Conservation (phyloP, 2,797 vertebrate species). For the Neosilurus hyrtlii region DNA sequence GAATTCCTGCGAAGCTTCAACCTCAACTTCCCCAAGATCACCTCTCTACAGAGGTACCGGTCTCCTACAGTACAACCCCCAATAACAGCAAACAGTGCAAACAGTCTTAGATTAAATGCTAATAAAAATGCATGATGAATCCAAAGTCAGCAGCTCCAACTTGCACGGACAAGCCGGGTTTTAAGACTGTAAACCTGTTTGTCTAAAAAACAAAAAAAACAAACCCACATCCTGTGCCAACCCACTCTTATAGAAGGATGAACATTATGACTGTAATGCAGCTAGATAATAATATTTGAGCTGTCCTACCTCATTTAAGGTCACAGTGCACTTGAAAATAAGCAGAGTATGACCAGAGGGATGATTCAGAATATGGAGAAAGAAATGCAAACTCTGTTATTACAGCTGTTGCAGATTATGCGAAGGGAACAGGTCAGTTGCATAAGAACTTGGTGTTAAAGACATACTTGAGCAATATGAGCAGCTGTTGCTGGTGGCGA, state of each 20-base stretch:
- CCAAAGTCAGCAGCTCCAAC: conserved; percentile 6
- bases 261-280: conserved; percentile 19
- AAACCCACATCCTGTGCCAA: neutral
- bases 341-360: neutral
- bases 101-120: neutral
- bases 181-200: neutral
- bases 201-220: neutral
- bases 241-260: neutral
- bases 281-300: conserved; percentile 11
- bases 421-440: neutral
- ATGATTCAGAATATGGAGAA: neutral
- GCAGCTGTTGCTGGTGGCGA: neutral
- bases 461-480: neutral
- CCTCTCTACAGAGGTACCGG: conserved; percentile 75
- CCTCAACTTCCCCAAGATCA: conserved; percentile 90
- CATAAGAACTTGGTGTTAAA: neutral
- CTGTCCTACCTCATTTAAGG: conserved; percentile 10
- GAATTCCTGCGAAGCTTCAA: conserved; percentile 82
- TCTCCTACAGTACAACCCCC: neutral
- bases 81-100: neutral
- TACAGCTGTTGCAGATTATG: neutral
- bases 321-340: conserved; percentile 13
- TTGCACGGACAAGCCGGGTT: neutral
- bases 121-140: neutral
- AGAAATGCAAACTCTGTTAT: neutral